phyloP scores from a whole-genome alignment of 2,888 invertebrate genomes.

The Callyntrura sp. region DNA sequence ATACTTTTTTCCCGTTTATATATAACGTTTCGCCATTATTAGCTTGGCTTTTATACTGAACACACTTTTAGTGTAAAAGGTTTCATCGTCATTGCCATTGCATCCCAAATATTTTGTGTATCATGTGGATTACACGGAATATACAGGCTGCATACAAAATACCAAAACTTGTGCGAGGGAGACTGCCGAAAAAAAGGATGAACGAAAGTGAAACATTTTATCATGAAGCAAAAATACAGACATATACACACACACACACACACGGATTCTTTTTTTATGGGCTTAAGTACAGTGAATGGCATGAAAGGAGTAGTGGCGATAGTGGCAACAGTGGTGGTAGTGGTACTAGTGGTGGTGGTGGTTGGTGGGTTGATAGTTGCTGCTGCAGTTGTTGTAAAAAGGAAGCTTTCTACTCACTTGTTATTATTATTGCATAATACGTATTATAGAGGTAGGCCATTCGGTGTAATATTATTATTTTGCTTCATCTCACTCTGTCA shows the following conservation, averaged over 20 bases:
- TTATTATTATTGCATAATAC: background rate
- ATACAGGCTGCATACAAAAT: background rate
- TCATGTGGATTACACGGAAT: conserved; percentile 31
- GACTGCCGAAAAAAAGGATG: conserved; percentile 39
- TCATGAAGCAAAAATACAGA: conserved; percentile 5
- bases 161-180: conserved; percentile 6
- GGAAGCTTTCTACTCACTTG: conserved; percentile 11
- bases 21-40: background rate
- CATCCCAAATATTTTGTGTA: conserved; percentile 58
- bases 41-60: background rate
- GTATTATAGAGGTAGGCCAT: background rate
- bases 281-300: conserved; percentile 20
- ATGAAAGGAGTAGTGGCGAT: background rate
- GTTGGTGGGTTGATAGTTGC: background rate
- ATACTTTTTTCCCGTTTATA: conserved; percentile 15
- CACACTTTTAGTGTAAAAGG: background rate
- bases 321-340: background rate
- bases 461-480: background rate
- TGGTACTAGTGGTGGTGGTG: background rate
- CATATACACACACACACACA: background rate
- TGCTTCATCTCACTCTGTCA: conserved; percentile 20
- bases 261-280: background rate
- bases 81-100: conserved; percentile 36
- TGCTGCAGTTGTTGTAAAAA: background rate
- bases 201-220: conserved; percentile 37